These are phyloP conservation scores for Pissodes strobi DNA, from an alignment of 1,140 invertebrate genomes.

Conservation along the genomic window DNA sequence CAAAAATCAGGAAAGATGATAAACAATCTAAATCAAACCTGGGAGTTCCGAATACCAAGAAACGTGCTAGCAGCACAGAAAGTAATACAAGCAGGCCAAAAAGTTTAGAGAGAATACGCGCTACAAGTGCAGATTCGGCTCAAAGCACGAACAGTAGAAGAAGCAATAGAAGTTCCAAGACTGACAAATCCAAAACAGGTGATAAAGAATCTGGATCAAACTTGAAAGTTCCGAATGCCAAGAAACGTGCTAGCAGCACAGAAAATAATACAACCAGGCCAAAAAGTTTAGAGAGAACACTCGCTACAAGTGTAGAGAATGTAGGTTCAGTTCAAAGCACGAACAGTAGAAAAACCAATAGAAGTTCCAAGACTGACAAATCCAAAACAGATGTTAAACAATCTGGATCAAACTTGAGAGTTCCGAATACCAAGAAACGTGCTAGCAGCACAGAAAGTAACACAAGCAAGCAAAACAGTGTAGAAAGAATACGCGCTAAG, in stretches of 20 bases:
- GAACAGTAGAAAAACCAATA: not conserved
- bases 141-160: conserved; percentile 4
- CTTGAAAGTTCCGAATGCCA: too few relatives aligned
- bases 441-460: not conserved
- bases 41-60: not conserved
- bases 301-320: not conserved
- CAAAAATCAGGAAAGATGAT: not conserved
- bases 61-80: not conserved
- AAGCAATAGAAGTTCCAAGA: not conserved
- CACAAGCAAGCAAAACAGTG: not conserved
- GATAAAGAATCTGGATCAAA: not conserved
- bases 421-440: not conserved
- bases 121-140: not conserved
- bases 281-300: not conserved
- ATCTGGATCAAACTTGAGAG: not conserved
- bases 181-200: not conserved
- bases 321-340: not conserved
- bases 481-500: not conserved
- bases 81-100: not conserved
- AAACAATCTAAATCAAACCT: not conserved
- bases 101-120: not conserved
- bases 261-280: not conserved
- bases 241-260: not conserved
- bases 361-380: not conserved
- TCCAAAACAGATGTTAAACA: not conserved